Evolutionary conservation across 1,140 invertebrate species (phyloP), one percentile per base, ranked within the genome.

Genomic region (Apolygus lucorum): DNA sequence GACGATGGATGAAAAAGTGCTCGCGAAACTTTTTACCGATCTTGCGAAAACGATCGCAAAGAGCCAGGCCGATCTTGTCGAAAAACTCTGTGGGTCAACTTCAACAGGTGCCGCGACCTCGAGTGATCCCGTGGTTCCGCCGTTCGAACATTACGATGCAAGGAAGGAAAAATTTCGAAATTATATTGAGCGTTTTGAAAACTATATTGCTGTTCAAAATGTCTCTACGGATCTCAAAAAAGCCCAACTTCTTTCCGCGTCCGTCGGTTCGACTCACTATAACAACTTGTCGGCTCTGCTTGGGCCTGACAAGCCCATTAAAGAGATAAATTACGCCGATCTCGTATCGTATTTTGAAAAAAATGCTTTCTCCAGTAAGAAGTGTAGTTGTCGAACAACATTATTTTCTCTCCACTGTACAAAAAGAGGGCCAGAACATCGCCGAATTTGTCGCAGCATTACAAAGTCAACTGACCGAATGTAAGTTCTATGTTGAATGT

Each of bases 391-490:
- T 22, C 22, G 54, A 22, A 59, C 54, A 59, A 59, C 54, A 59
- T 24, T 59, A 59, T 59, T 59, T 59, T 59, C 22, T 59, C 4
- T 22, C 22, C 11, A 14, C 54, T 17, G 22, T 59, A 21, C 22
- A 59, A 59, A 59, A 59, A 59, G 54, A 59, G 11, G 22, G 54
- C 4, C 54, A 59, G 54, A 59, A 59, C 54, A 59, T 59, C 22
- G 54, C 54, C 11, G 54, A 59, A 59, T 59, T 59, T 22, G 22
- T 59, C 54, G 54, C 54, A 59, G 54, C 54, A 24, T 59, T 59
- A 59, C 54, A 59, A 24, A 4, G 54, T 22, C 54, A 59, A 59
- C 54, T 59, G 22, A 14, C 54, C 4, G 22, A 59, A 59, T 59
- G 54, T 59, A 59, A 59, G 22, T 59, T 59, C 54, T 59, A 11